Percentiles rank a stretch among this genome's conserved stretches.
Evolutionary conservation across 1,140 invertebrate species (phyloP).

Genomic region (Onthophagus taurus): DNA sequence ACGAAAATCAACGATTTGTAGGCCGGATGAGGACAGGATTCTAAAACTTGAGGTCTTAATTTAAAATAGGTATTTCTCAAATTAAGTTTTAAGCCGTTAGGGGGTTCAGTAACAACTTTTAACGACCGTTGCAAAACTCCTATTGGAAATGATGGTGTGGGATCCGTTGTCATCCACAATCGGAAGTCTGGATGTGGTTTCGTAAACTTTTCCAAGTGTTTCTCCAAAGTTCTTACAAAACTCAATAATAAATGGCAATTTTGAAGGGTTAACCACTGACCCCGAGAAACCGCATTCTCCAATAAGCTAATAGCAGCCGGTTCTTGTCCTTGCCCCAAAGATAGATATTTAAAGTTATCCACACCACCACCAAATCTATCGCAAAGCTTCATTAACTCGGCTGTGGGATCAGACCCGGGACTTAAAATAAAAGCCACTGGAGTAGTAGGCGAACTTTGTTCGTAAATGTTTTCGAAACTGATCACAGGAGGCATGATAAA

Average conservation of each 20-base stretch:
- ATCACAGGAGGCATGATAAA: conserved; percentile 77
- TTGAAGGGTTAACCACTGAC: conserved; percentile 83
- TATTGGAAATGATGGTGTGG: conserved; percentile 74
- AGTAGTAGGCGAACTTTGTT: conserved; percentile 66
- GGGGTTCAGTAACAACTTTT: conserved; percentile 79
- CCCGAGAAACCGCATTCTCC: conserved; percentile 60
- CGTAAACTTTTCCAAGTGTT: conserved; percentile 64
- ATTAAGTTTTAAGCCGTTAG: conserved; percentile 82
- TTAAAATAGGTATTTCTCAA: conserved; percentile 82
- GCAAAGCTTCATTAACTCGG: conserved; percentile 79
- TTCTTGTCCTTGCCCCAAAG: conserved; percentile 84
- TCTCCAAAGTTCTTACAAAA: conserved; percentile 75
- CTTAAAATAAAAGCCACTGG: conserved; percentile 83
- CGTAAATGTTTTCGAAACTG: conserved; percentile 69
- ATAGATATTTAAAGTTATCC: conserved; percentile 71
- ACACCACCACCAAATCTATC: conserved; percentile 58
- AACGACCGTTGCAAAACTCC: conserved; percentile 66
- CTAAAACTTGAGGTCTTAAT: conserved; percentile 58
- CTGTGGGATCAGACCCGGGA: conserved; percentile 79
- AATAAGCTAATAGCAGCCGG: conserved; percentile 63
- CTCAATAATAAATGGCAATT: conserved; percentile 77
- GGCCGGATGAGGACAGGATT: conserved; percentile 59
- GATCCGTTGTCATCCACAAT: conserved; percentile 87
- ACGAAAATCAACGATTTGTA: conserved; percentile 76
- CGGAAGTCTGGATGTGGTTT: conserved; percentile 82